phyloP scores from a whole-genome alignment of 2,888 invertebrate species.

The Caenorhabditis japonica region DNA sequence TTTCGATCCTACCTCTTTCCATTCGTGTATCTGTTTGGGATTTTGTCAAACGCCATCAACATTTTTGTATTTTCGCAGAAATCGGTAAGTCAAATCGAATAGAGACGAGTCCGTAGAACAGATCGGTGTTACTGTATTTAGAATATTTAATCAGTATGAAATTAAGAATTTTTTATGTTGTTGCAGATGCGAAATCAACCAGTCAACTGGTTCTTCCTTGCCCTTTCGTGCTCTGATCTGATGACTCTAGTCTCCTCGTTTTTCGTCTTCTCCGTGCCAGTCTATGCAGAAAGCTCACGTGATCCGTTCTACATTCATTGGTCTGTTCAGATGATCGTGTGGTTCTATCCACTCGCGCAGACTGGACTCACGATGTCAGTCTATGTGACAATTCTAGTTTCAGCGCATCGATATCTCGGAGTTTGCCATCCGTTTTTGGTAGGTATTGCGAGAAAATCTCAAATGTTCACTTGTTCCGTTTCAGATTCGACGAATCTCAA shows the following conservation, averaged over 20 bases:
- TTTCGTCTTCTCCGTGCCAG: constrained; percentile 71
- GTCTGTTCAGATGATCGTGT: constrained; percentile 54
- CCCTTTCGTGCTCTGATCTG: constrained; percentile 65
- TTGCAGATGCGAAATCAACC: constrained; percentile 71
- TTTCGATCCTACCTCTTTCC: constrained; percentile 72
- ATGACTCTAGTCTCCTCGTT: constrained; percentile 68
- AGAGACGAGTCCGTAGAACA: too few relatives aligned
- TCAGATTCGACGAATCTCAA: constrained; percentile 69
- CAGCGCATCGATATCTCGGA: constrained; percentile 72
- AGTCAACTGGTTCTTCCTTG: constrained; percentile 72
- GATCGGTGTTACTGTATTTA: too few relatives aligned
- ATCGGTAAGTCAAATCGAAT: constrained; percentile 54
- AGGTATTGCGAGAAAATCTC: constrained; percentile 2
- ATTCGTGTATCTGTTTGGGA: constrained; percentile 69
- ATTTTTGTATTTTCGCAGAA: constrained; percentile 67
- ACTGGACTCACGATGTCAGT: constrained; percentile 69
- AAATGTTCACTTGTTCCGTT: constrained; percentile 10
- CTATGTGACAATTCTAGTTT: constrained; percentile 71
- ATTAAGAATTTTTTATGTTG: not conserved
- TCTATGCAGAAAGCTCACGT: constrained; percentile 64
- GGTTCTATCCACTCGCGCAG: constrained; percentile 69
- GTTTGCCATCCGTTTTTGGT: constrained; percentile 73
- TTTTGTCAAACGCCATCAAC: constrained; percentile 69
- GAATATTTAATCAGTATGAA: too few relatives aligned
- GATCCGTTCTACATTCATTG: constrained; percentile 33